phyloP scores from a whole-genome alignment of 1,140 invertebrate species.

The Eurytemora carolleeae region DNA sequence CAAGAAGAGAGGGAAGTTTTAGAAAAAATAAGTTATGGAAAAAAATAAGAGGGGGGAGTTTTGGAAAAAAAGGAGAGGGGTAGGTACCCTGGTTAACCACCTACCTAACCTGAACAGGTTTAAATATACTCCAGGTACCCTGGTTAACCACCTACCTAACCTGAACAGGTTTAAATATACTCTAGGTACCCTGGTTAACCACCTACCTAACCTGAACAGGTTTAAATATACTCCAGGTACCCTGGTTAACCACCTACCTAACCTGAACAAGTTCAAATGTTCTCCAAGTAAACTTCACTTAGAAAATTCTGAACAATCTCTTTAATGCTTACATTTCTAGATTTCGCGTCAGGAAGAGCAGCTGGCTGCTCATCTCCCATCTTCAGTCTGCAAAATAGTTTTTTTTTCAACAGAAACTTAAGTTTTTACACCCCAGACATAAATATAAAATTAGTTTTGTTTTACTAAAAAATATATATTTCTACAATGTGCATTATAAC shows the following conservation, averaged over 20 bases:
- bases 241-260: constrained; percentile 81
- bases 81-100: neutral
- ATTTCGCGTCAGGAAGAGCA: too few species aligned
- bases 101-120: constrained; percentile 1
- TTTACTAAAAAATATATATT: too few species aligned
- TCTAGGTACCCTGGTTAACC: constrained; percentile 81
- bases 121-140: constrained; percentile 31
- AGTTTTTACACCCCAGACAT: too few species aligned
- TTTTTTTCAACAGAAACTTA: too few species aligned
- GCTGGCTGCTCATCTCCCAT: too few species aligned
- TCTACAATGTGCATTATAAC: too few species aligned
- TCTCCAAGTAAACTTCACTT: too few species aligned
- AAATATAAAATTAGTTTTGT: too few species aligned
- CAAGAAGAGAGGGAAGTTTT: neutral
- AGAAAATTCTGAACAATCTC: too few species aligned
- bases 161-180: constrained; percentile 15
- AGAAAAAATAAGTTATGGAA: too few species aligned
- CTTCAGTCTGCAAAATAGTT: too few species aligned
- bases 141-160: neutral
- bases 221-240: constrained; percentile 96
- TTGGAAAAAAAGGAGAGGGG: neutral
- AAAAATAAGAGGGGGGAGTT: neutral
- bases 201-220: constrained; percentile 70
- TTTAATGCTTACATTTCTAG: too few species aligned
- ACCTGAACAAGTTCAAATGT: constrained; percentile 32